Conservation (phyloP, 2,113 vertebrate genomes). For the Propithecus coquereli region DNA sequence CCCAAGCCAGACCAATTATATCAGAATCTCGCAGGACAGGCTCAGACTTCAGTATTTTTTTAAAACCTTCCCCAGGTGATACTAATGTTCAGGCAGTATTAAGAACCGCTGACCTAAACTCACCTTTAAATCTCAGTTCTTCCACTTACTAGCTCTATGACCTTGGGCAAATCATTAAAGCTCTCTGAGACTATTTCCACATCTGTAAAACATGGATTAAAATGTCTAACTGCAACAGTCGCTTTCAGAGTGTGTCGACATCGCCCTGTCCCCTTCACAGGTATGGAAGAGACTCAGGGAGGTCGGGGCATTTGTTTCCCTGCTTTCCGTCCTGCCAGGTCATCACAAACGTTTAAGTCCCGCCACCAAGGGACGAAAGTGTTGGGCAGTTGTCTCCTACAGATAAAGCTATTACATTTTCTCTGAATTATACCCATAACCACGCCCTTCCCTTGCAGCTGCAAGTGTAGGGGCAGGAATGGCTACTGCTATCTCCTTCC, state of each 20-base stretch:
- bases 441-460: fast-evolving
- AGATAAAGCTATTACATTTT: not conserved
- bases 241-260: not conserved
- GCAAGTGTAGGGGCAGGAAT: fast-evolving
- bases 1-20: not conserved
- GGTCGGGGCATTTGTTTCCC: not conserved
- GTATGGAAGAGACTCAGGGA: not conserved
- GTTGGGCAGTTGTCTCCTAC: not conserved
- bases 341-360: not conserved
- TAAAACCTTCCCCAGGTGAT: not conserved
- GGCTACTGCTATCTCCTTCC: not conserved
- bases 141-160: not conserved
- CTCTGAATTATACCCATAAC: not conserved
- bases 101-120: not conserved
- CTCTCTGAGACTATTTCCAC: not conserved
- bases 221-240: not conserved
- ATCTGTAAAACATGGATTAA: not conserved
- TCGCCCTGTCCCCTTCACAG: not conserved
- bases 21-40: not conserved
- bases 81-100: not conserved
- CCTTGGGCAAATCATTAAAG: not conserved
- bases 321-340: not conserved
- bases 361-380: not conserved
- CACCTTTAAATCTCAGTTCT: not conserved
- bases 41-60: not conserved